Evolutionary conservation across 2,113 vertebrate genomes (phyloP).

Genomic region (Syngnathoides biaculeatus): DNA sequence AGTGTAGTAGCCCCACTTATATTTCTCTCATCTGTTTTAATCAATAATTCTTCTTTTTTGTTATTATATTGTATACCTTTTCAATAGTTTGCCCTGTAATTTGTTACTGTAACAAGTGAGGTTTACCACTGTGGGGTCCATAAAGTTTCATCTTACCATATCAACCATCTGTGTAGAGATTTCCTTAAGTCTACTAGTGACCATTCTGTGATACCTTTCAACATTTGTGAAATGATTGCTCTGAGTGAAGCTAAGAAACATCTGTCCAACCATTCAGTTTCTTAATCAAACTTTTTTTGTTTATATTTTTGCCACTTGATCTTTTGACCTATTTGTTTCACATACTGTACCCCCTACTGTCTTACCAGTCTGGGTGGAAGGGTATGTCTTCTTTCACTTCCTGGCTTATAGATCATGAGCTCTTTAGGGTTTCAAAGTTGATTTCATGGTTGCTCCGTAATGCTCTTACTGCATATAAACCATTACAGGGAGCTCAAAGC

Average conservation of each 20-base stretch:
- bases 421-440: conserved; percentile 50
- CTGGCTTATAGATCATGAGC: conserved; percentile 40
- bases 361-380: neutral
- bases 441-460: conserved; percentile 40
- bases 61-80: too few species aligned
- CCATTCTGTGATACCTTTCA: too few species aligned
- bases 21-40: too few species aligned
- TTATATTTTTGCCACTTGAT: neutral
- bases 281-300: neutral
- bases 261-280: too few species aligned
- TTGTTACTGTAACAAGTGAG: too few species aligned
- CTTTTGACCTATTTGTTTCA: neutral
- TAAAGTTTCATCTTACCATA: too few species aligned
- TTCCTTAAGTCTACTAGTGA: too few species aligned
- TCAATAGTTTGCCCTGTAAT: too few species aligned
- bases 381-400: neutral
- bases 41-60: too few species aligned
- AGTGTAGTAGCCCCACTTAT: too few species aligned
- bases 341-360: neutral
- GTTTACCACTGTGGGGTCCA: too few species aligned
- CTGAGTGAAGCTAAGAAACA: neutral
- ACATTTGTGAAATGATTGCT: neutral
- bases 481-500: conserved; percentile 25
- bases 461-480: conserved; percentile 54
- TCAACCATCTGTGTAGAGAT: too few species aligned